Evolutionary conservation across 30 jellyfish, hydroid and myxozoan genomes (phyloP).

Genomic region (Pelagia noctiluca): DNA sequence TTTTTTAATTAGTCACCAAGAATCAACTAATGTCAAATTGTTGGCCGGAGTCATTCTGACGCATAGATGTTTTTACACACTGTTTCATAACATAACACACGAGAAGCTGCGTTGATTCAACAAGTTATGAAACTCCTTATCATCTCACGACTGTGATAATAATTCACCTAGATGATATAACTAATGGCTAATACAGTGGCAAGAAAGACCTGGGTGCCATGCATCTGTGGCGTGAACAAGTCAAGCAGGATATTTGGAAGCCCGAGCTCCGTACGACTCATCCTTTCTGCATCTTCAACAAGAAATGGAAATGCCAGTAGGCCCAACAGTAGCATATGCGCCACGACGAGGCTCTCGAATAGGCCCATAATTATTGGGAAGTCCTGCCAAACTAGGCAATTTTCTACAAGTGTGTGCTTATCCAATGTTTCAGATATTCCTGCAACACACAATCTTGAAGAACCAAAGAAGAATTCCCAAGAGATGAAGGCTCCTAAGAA

Average conservation of each 20-base stretch:
- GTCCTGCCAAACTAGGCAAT: not conserved
- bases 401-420: not conserved
- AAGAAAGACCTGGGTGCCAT: not conserved
- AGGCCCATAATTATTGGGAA: too few relatives aligned
- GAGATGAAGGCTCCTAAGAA: slow-evolving; percentile 23
- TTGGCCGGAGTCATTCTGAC: not conserved
- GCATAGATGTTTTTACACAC: not conserved
- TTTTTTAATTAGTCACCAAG: too few relatives aligned
- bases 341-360: too few relatives aligned
- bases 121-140: not conserved
- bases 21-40: not conserved
- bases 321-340: too few relatives aligned
- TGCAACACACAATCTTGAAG: not conserved
- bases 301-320: too few relatives aligned
- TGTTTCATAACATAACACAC: not conserved
- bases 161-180: too few relatives aligned
- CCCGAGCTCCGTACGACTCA: not conserved
- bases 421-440: not conserved
- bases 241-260: not conserved
- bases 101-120: not conserved
- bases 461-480: too few relatives aligned
- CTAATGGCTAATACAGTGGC: not conserved
- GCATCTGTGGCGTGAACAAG: not conserved
- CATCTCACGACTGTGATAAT: not conserved
- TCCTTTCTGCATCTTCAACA: too few relatives aligned